Evolutionary conservation across 2,113 vertebrate species (phyloP), one percentile per base, ranked within the genome.

Genomic region (Catharus fuscescens): DNA sequence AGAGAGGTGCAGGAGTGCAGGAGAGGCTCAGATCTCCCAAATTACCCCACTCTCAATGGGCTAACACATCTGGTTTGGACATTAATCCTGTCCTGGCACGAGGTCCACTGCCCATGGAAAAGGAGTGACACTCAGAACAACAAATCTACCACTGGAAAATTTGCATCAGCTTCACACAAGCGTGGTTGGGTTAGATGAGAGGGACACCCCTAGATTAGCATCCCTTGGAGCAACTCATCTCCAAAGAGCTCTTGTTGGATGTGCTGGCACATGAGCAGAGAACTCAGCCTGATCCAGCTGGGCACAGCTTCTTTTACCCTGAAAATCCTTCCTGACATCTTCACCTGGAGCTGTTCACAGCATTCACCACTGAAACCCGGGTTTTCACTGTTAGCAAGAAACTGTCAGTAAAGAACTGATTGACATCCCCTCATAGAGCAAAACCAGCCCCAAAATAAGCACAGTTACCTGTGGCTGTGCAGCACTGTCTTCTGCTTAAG

Each of bases 271-370:
- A 3, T 24, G 69, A 85, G 31, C 48, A 52, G 42, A 71, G 56
- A 73, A 47, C 18, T 84, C 59, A 88, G 71, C 45, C 70, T 50
- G 25, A 50, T 72, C 59, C 34, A 72, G 65, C n/a, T 50, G 40
- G 12, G 54, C 73, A 54, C 78, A 56, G 8, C 3, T 1, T 56
- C 78, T 94, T 62, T 19, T 82, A 80, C 88, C 74, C 62, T 57
- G 31, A 76, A 72, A 94, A 69, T 79, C 45, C 87, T 59, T 81
- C 56, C 80, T 82, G 79, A 44, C 54, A 66, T 26, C 38, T 45
- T 94, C 66, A 92, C 77, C 88, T 76, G n/a, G 60, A 86, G 88
- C 79, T 70, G 28, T 44, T 79, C 28, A 26, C 42, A 42, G 42
- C 36, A 42, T 31, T 48, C 23, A 3, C 31, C 13, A 50, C 21